Evolutionary conservation across 92 coral and sea anemone species (phyloP), one percentile per base, ranked within the genome.

Genomic region (Muricea muricata): DNA sequence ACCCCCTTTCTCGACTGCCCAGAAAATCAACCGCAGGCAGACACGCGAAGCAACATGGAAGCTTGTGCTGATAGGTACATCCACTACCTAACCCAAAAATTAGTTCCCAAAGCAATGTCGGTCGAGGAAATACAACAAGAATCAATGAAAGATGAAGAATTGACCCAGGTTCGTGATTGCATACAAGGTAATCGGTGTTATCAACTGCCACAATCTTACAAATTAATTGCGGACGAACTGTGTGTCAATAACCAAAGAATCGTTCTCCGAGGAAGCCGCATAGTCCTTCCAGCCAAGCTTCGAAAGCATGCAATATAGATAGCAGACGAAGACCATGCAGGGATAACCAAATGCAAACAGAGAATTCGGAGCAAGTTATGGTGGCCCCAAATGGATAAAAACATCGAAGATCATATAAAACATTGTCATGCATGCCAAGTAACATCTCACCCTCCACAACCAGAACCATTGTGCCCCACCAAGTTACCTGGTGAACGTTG

Each of bases 11-110:
- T 15, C 52, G 78, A 42, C 73, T 79, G 23, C 85, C 86, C 37
- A 76, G 23, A 17, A 66, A 66, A n/a, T 28, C 76, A 23, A 79
- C 70, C 35, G 24, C 28, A 42, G n/a, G n/a, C n/a, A n/a, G 28
- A 78, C 10, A 58, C 70, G 11, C 8, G 83, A 63, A 83, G 89
- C 52, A 87, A 87, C 91, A 90, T 70, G 86, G 86, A 90, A 54
- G 68, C 82, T 15, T 90, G 91, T 35, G 88, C 90, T 6, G 90
- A 90, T 46, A 10, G 93, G 39, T 89, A 84, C 23, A 85, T 85
- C 17, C 79, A 58, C 60, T 76, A 86, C 37, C 21, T 82, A 9
- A 75, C 86, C 1, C 77, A 78, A 20, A 80, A 86, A 2, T 63
- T 75, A 17, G 61, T 79, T 45, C 84, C 90, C 15, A 34, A n/a